Percentiles rank a stretch among this genome's conserved stretches.
Evolutionary conservation across 2,113 vertebrate genomes (phyloP).

Genomic region (Glaucomys volans): DNA sequence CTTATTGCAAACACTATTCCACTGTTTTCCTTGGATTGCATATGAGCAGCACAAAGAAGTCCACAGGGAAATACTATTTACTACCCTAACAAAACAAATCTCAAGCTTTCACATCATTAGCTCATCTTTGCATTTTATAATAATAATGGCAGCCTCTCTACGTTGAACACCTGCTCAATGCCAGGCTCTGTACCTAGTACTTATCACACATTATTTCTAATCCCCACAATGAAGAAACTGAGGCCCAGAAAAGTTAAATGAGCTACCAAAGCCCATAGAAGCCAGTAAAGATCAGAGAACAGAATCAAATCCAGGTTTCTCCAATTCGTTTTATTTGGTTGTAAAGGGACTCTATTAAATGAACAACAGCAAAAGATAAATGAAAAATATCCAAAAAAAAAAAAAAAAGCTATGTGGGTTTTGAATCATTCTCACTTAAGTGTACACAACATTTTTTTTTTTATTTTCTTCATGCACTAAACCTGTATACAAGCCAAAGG

Average conservation of each 20-base stretch:
- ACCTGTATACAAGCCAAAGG: constrained; percentile 45
- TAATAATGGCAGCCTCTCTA: constrained; percentile 24
- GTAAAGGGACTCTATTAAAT: constrained; percentile 42
- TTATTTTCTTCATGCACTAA: constrained; percentile 43
- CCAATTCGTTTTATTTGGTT: constrained; percentile 43
- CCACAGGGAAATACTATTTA: constrained; percentile 72
- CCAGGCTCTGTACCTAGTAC: not conserved
- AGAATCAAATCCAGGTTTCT: constrained; percentile 14
- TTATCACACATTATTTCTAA: constrained; percentile 44
- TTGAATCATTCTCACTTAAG: constrained; percentile 44
- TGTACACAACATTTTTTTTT: constrained; percentile 49
- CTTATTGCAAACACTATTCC: constrained; percentile 60
- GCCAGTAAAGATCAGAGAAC: not conserved
- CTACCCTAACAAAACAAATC: constrained; percentile 65
- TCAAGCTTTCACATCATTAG: constrained; percentile 41
- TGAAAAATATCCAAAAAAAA: constrained; percentile 21
- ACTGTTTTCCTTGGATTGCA: constrained; percentile 72
- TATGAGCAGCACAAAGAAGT: constrained; percentile 59
- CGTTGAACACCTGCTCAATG: constrained; percentile 37
- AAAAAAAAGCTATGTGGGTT: constrained; percentile 5
- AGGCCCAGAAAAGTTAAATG: constrained; percentile 7
- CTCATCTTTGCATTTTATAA: constrained; percentile 41
- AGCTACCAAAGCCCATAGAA: not conserved
- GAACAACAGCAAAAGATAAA: constrained; percentile 39
- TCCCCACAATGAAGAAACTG: constrained; percentile 49